These are phyloP conservation scores for Muraenolepis orangiensis DNA, from an alignment of 2,797 vertebrate species.

Conservation along the genomic window DNA sequence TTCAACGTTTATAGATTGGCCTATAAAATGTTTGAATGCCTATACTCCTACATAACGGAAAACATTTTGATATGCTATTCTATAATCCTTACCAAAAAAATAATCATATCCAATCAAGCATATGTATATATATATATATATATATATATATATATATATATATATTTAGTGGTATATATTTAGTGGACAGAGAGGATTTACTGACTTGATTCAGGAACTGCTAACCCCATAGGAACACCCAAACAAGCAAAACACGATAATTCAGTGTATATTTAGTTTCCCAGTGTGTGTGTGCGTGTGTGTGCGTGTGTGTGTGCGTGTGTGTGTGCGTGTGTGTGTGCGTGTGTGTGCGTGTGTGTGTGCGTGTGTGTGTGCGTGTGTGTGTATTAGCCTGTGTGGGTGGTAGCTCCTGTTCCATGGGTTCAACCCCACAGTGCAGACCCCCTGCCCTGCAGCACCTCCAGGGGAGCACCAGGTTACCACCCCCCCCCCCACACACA, in stretches of 20 bases:
- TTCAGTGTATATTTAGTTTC: background rate
- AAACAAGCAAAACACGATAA: background rate
- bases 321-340: background rate
- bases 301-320: background rate
- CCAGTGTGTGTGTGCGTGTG: too few relatives aligned
- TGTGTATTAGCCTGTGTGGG: too few relatives aligned
- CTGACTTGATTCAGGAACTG: too few relatives aligned
- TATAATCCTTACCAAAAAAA: background rate
- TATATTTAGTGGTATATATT: too few relatives aligned
- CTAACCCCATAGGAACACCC: background rate
- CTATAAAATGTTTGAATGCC: background rate
- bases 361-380: background rate
- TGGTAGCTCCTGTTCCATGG: background rate
- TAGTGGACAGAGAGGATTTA: too few relatives aligned
- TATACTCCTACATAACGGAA: background rate
- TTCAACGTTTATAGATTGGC: background rate
- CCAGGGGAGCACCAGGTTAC: too few relatives aligned
- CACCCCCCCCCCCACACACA: too few relatives aligned
- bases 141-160: too few relatives aligned
- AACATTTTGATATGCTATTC: too few relatives aligned
- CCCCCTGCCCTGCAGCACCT: background rate
- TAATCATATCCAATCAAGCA: background rate
- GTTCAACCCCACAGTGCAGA: background rate
- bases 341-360: too few relatives aligned
- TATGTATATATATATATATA: too few relatives aligned